Evolutionary conservation across 1,140 invertebrate genomes (phyloP), one percentile per base, ranked within the genome.

Genomic region (Arctopsyche grandis): DNA sequence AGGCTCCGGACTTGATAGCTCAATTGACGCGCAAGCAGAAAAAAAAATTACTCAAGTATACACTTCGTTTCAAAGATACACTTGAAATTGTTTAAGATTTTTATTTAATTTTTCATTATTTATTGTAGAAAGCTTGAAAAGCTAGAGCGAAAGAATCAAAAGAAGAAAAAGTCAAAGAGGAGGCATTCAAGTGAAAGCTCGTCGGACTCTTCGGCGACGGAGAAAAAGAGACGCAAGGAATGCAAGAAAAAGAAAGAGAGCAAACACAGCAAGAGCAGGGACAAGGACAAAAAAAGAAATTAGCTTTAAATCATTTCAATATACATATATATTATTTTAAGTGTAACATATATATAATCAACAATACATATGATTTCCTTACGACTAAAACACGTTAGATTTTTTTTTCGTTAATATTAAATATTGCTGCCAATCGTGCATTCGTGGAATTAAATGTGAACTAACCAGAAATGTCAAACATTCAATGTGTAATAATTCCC

Each of bases 21-120:
- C 93, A 94, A 5, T 85, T 98, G 5, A 93, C 93, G 12, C 94
- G 93, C 77, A 95, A 97, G 85, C 95, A 98, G 83, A 98, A 98
- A 85, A 94, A 96, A 82, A 97, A 96, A 84, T 86, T 98, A 66
- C 88, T 98, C 3, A 97, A 94, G 92, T 95, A 91, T 89, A n/a
- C n/a, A 89, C 89, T 79, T 58, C 44, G 12, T 56, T 60, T 78
- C 79, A 56, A 76, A 44, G 78, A 77, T 76, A 69, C 16, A 73
- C n/a, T 69, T 24, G 7, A 9, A 46, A 56, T 43, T 70, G 29
- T 70, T 38, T 24, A 38, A 24, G 1, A 66, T 21, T 21, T 66
- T 3, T 26, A 1, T 66, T 26, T 66, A 66, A 5, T 19, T 3
- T 73, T 79, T 66, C n/a, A 26, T n/a, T n/a, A n/a, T 76, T 63